A percentile compares a stretch with the other conserved stretches of the same genome.
These are phyloP conservation scores for Mionectes macconnelli DNA, from an alignment of 2,113 vertebrate genomes.

Conservation along the genomic window DNA sequence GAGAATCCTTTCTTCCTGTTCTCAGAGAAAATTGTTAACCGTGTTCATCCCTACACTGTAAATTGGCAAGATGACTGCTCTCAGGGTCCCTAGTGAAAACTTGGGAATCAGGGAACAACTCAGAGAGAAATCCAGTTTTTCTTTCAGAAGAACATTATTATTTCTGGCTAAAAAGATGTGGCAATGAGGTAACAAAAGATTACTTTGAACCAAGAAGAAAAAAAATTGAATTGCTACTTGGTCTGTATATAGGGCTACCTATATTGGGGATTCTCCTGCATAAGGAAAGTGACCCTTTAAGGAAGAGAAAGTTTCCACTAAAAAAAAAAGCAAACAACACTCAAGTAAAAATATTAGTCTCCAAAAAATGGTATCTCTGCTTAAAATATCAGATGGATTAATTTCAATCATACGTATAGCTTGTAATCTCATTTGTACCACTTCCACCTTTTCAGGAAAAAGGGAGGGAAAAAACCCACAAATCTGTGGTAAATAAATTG, in stretches of 20 bases:
- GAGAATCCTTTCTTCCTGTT: background rate
- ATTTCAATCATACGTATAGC: background rate
- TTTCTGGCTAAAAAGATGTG: background rate
- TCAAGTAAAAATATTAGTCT: background rate
- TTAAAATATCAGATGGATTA: background rate
- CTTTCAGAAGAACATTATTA: background rate
- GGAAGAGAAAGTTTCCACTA: background rate
- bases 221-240: background rate
- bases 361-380: background rate
- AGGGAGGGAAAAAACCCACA: fast-evolving
- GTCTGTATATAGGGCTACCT: background rate
- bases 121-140: background rate
- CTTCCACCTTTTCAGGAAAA: background rate
- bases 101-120: background rate
- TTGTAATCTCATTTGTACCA: background rate
- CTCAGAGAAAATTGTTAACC: background rate
- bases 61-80: background rate
- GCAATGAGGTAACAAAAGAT: background rate
- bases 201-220: background rate
- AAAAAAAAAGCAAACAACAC: background rate
- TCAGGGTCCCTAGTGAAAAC: background rate
- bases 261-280: background rate
- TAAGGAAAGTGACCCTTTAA: background rate
- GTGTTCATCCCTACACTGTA: background rate
- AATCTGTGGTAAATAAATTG: background rate